phyloP scores from a whole-genome alignment of 2,113 vertebrate genomes.

The Cheirogaleus medius region DNA sequence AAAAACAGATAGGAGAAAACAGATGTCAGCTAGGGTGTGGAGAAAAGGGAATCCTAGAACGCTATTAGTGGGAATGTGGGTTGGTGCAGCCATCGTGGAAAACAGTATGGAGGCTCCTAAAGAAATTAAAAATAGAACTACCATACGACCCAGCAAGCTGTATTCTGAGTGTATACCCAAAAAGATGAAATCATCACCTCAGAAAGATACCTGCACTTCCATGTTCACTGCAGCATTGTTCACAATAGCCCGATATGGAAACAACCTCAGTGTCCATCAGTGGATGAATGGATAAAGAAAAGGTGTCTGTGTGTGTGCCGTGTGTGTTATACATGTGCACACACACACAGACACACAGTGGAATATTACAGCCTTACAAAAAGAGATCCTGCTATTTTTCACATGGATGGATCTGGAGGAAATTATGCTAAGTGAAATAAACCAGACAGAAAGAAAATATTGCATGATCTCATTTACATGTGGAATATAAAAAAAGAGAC shows the following conservation, averaged over 20 bases:
- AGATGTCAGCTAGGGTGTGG: background rate
- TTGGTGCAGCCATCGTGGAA: background rate
- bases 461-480: background rate
- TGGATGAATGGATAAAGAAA: background rate
- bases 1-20: background rate
- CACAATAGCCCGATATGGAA: background rate
- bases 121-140: background rate
- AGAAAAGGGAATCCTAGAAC: background rate
- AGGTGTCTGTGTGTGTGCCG: no score
- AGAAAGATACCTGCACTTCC: background rate
- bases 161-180: background rate
- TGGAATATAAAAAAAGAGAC: background rate
- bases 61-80: background rate
- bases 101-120: background rate
- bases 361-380: background rate
- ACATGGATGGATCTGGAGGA: background rate
- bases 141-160: background rate
- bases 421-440: background rate
- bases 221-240: background rate
- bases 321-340: no score
- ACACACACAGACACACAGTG: background rate
- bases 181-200: background rate
- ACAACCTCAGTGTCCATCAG: background rate
- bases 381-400: background rate
- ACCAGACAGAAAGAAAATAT: background rate